Percentiles rank a stretch among this genome's conserved stretches.
phyloP scores from a whole-genome alignment of 2,797 vertebrate genomes.

The Sebastes alutus region DNA sequence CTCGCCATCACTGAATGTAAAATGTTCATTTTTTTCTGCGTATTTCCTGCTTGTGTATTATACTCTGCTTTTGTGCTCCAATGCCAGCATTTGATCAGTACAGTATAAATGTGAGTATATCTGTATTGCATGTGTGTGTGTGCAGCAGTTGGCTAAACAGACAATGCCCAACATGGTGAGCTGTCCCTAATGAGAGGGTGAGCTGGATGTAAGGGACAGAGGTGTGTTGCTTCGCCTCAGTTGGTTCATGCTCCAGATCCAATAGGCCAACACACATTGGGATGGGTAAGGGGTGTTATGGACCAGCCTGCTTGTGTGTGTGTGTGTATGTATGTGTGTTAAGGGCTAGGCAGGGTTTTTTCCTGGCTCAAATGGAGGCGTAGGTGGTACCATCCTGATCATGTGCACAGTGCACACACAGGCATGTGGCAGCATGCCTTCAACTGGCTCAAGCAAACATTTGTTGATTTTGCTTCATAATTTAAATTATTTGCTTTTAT shows the following conservation, averaged over 20 bases:
- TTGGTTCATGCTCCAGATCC: not conserved
- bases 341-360: not conserved
- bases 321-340: conserved; percentile 5
- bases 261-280: not conserved
- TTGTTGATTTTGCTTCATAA: too few relatives aligned
- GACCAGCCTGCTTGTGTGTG: not conserved
- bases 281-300: not conserved
- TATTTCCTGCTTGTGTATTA: not conserved
- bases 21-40: not conserved
- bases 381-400: too few relatives aligned
- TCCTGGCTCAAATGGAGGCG: too few relatives aligned
- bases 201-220: not conserved
- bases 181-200: not conserved
- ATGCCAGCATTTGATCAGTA: not conserved
- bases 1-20: not conserved
- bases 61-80: not conserved
- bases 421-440: too few relatives aligned
- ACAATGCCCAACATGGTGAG: not conserved
- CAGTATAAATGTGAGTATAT: not conserved
- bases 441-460: too few relatives aligned
- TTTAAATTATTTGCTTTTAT: too few relatives aligned
- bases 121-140: not conserved
- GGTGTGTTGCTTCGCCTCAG: not conserved
- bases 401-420: too few relatives aligned
- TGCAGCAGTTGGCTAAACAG: conserved; percentile 1